Base-by-base conservation (phyloP, 2,113 vertebrate species). In the Struthio camelus region DNA sequence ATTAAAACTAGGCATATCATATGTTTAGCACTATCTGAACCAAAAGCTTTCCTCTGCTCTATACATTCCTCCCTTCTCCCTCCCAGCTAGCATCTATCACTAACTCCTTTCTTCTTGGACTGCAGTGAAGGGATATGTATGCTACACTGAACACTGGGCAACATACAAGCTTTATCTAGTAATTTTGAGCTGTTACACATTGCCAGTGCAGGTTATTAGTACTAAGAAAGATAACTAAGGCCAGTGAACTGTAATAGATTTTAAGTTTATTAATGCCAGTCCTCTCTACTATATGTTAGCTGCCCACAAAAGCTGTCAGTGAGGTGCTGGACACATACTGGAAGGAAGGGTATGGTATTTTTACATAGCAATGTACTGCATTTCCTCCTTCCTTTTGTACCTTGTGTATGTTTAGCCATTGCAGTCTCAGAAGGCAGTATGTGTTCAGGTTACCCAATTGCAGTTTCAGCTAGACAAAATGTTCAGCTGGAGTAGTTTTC, bases 331-430 rank as follows among this genome's bases (percentile, higher is more conserved):
- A 38, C 14, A 7, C 44, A 42, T 5, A 17, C 7, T 69, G 85
- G 44, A 44, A 82, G 34, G 70, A 80, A 79, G 48, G 30, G 7
- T 2, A 27, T 22, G 51, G 51, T 34, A 44, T 51, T 42, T 51
- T 59, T 54, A 34, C 14, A 6, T 0, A 0, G 25, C 22, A 62
- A 5, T 30, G 24, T 42, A 48, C 64, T 61, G 2, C 72, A 27
- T 86, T 85, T 72, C 38, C 58, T 86, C 22, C 56, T 58, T 72
- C 13, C 56, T 76, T 34, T 3, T 19, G 25, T 40, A 15, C 56
- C 64, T 25, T 16, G 12, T 65, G 25, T 79, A 16, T 34, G 19
- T 34, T 2, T 40, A n/a, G 46, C 73, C 79, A 30, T 2, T 58
- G 58, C 27, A 34, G n/a, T 70, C 53, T 77, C 89, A 40, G 81